Evolutionary conservation across 2,113 vertebrate genomes (phyloP).

Genomic region (Perca flavescens): DNA sequence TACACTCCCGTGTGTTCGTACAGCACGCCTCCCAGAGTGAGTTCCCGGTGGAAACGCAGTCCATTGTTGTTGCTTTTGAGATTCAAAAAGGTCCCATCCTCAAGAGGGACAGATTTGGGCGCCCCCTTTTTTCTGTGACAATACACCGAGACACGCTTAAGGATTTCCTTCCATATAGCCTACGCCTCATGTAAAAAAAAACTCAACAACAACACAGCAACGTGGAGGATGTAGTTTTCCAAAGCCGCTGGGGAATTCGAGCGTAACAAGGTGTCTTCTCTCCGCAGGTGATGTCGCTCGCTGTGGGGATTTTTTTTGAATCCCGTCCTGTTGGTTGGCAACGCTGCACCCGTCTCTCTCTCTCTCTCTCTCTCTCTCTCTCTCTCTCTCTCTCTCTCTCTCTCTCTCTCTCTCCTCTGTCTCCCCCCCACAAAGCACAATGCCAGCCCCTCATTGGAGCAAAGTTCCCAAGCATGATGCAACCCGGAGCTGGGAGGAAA

Average conservation of each 20-base stretch:
- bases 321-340: constrained; percentile 48
- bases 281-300: constrained; percentile 49
- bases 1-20: constrained; percentile 29
- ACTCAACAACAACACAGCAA: background rate
- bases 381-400: background rate
- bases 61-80: constrained; percentile 64
- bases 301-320: constrained; percentile 39
- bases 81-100: constrained; percentile 59
- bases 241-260: background rate
- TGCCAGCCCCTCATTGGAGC: constrained; percentile 69
- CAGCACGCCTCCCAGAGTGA: constrained; percentile 23
- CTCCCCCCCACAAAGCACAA: constrained; percentile 40
- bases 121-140: constrained; percentile 7
- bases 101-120: constrained; percentile 62
- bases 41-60: constrained; percentile 42
- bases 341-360: constrained; percentile 21
- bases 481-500: constrained; percentile 52
- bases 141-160: constrained; percentile 5
- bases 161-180: background rate
- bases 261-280: background rate
- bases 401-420: constrained; percentile 9
- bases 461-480: constrained; percentile 79
- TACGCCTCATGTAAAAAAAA: background rate
- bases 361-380: constrained; percentile 10
- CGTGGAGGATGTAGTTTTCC: background rate